phyloP scores from a whole-genome alignment of 2,797 vertebrate species.

The Otolemur crassicaudatus region DNA sequence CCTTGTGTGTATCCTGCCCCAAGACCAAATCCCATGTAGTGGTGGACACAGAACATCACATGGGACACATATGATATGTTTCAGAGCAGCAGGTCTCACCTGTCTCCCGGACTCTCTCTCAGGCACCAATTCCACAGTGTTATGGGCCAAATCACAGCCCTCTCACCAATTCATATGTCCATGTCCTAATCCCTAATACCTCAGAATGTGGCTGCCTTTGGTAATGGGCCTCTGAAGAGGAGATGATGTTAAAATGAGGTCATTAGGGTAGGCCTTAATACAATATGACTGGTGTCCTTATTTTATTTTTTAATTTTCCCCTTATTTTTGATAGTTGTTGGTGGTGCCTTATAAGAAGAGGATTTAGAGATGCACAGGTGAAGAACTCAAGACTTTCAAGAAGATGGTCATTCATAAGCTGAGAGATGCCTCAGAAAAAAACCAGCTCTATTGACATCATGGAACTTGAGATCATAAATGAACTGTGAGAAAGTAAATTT shows the following conservation, averaged over 20 bases:
- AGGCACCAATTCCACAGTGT: neutral
- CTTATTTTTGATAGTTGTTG: too few species aligned
- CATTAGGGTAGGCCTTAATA: neutral
- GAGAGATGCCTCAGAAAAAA: neutral
- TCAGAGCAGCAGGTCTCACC: neutral
- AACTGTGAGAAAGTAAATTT: neutral
- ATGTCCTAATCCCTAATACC: neutral
- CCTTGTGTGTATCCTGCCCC: neutral
- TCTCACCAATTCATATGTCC: neutral
- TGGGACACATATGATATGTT: neutral
- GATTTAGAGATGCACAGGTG: neutral
- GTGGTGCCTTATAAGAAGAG: neutral
- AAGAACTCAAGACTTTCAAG: neutral
- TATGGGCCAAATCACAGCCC: neutral
- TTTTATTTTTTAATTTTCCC: too few species aligned
- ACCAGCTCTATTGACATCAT: too few species aligned
- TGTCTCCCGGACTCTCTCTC: neutral
- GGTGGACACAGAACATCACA: fast-evolving
- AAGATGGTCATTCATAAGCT: fast-evolving
- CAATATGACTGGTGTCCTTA: too few species aligned
- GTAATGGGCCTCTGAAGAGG: neutral
- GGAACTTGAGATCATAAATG: neutral
- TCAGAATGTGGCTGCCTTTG: neutral
- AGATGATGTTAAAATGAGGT: neutral
- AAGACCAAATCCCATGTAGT: neutral